Evolutionary conservation across 2,113 vertebrate genomes (phyloP).

Genomic region (Chaetodon trifascialis): DNA sequence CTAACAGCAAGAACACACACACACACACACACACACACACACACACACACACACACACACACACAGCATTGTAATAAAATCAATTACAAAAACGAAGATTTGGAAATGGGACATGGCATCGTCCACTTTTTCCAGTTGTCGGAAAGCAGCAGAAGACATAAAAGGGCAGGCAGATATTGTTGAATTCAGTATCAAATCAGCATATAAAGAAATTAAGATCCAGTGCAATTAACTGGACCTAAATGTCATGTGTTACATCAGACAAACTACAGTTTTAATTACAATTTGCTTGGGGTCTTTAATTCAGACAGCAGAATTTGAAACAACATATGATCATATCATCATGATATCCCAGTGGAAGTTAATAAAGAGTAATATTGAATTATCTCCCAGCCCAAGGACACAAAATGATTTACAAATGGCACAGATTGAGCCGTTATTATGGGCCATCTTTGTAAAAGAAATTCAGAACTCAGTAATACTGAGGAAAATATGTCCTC

Average conservation of each 20-base stretch:
- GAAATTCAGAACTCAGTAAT: conserved; percentile 26
- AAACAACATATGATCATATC: conserved; percentile 5
- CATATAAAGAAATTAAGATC: neutral
- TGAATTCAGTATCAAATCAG: neutral
- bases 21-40: too few relatives aligned
- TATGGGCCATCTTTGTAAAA: conserved; percentile 34
- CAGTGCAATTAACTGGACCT: neutral
- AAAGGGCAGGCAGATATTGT: neutral
- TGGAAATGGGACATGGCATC: neutral
- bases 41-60: too few relatives aligned
- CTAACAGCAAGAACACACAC: neutral
- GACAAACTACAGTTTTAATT: neutral
- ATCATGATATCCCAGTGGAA: neutral
- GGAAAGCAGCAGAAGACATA: neutral
- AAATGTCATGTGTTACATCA: neutral
- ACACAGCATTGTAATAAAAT: neutral
- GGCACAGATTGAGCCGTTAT: conserved; percentile 4
- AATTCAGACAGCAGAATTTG: neutral
- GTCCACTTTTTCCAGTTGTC: neutral
- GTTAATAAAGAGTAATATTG: conserved; percentile 3
- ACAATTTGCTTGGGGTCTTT: neutral
- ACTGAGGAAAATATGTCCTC: neutral
- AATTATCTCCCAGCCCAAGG: neutral
- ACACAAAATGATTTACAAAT: neutral
- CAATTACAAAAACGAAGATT: neutral